Base-by-base conservation (phyloP, 2,888 invertebrate species). In the Stenchaetothrips biformis region DNA sequence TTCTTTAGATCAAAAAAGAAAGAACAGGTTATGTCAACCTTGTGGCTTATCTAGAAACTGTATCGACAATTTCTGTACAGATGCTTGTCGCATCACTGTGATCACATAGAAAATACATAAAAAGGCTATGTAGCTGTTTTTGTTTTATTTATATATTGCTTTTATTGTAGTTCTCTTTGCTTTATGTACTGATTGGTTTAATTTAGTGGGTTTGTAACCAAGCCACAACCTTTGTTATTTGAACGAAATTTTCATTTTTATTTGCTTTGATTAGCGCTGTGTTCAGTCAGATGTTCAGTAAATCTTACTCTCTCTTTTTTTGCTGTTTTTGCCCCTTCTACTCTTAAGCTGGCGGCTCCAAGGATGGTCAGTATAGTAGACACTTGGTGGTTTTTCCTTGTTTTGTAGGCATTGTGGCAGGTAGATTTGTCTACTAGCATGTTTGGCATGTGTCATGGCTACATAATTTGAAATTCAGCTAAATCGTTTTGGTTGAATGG, bases 301-400 rank as follows among this genome's bases (percentile, higher is more conserved):
- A 59, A 59, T 18, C 67, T 74, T 74, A 74, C 25, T 11, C n/a
- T 53, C 11, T 74, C 67, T 74, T 74, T 53, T 13, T 74, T 74
- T 74, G 25, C 25, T 74, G 21, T 25, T 74, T 7, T 18, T 59
- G 59, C 25, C 25, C 11, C 67, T 9, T 25, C 67, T 25, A 11
- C 67, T 74, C 8, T 25, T 74, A 74, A 74, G 67, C 67, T 74
- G 67, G 67, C 67, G 25, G 67, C 67, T 74, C 67, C 67, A 74
- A 74, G 67, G 67, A 74, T 74, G 67, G 67, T 74, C 67, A 74
- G 67, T 74, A 74, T 74, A 25, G 25, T 74, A 74, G 67, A 67
- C 21, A 9, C 6, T 21, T 67, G 21, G 18, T 67, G 18, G 21
- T 9, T 21, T 67, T 74, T 21, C 11, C 25, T 74, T 74, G 25